A percentile compares a stretch with the other conserved stretches of the same genome.
Evolutionary conservation across 2,113 vertebrate genomes (phyloP).

Genomic region (Pterocles burchelli): DNA sequence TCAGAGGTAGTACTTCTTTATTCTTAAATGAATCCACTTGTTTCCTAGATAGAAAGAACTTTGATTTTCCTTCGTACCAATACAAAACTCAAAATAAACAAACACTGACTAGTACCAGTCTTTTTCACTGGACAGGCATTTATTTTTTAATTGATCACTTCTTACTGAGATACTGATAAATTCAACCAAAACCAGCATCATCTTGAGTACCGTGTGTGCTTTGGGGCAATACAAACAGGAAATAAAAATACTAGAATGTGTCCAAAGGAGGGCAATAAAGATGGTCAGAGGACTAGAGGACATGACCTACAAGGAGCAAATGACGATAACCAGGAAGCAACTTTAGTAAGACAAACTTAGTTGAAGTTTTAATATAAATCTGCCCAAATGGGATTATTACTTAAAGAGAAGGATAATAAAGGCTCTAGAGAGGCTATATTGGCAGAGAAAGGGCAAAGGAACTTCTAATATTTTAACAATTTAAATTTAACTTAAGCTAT

Average conservation of each 20-base stretch:
- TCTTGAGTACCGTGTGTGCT: not conserved
- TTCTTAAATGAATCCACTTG: not conserved
- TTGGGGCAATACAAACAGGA: not conserved
- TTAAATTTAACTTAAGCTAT: not conserved
- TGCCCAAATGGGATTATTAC: not conserved
- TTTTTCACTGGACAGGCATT: not conserved
- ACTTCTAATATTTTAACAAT: not conserved
- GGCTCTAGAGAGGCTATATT: not conserved
- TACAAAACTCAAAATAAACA: not conserved
- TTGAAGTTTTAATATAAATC: not conserved
- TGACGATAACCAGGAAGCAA: not conserved
- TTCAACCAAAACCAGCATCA: not conserved
- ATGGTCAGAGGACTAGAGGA: not conserved
- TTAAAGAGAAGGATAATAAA: not conserved
- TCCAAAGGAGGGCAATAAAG: not conserved
- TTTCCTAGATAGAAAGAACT: not conserved
- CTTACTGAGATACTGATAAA: not conserved
- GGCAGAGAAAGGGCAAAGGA: not conserved
- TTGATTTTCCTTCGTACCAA: not conserved
- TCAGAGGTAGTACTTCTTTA: not conserved
- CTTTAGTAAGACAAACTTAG: not conserved
- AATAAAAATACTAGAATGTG: not conserved
- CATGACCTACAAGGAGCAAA: not conserved
- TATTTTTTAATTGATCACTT: not conserved
- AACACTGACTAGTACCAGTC: not conserved